These are phyloP conservation scores for Drosophila yooni DNA, from an alignment of 2,888 invertebrate species.

Conservation along the genomic window DNA sequence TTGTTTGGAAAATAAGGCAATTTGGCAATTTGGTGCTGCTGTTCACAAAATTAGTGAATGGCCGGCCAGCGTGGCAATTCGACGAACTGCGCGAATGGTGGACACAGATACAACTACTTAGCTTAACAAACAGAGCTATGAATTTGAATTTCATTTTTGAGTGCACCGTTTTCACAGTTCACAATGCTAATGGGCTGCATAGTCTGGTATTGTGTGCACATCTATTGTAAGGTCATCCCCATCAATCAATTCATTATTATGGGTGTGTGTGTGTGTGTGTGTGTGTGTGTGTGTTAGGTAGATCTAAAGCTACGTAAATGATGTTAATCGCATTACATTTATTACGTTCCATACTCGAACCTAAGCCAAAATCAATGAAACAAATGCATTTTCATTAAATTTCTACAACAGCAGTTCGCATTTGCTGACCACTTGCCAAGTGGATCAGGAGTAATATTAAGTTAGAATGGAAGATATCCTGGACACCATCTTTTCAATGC, in stretches of 20 bases:
- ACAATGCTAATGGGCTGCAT: constrained; percentile 7
- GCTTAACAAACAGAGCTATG: not conserved
- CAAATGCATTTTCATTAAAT: not conserved
- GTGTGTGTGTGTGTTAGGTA: not conserved
- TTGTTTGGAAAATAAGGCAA: constrained; percentile 47
- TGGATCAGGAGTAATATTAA: not conserved
- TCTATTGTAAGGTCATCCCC: not conserved
- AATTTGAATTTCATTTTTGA: constrained; percentile 5
- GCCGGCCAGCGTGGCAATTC: not conserved
- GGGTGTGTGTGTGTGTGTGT: not conserved
- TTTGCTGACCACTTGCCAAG: not conserved
- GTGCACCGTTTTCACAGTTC: not conserved
- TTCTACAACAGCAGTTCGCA: not conserved
- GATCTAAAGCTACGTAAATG: constrained; percentile 1
- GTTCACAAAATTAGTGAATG: not conserved
- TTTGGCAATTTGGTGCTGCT: constrained; percentile 6
- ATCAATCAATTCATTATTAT: constrained; percentile 19
- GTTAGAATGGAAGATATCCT: not conserved
- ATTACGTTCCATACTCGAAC: not conserved
- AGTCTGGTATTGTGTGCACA: not conserved
- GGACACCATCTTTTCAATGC: not conserved
- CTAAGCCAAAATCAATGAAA: not conserved
- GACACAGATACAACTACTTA: constrained; percentile 3
- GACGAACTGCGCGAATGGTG: constrained; percentile 1
- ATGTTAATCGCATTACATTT: constrained; percentile 13